These are phyloP conservation scores for Pangasius macronema DNA, from an alignment of 2,797 vertebrate genomes.

Conservation along the genomic window DNA sequence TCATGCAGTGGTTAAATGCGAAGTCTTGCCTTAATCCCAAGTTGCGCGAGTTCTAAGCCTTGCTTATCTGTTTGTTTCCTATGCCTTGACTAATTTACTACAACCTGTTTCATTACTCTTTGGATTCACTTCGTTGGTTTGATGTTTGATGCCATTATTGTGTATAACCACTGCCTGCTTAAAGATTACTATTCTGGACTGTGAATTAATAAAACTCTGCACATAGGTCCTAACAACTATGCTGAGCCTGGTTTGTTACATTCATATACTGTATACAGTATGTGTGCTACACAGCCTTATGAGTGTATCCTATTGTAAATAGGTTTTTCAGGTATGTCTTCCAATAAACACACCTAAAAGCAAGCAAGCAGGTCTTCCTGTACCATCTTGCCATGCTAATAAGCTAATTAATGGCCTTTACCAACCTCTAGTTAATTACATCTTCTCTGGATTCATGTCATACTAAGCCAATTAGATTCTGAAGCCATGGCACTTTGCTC, in stretches of 20 bases:
- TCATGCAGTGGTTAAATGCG: neutral
- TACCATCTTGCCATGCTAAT: constrained; percentile 1
- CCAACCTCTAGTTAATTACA: neutral
- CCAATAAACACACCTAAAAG: neutral
- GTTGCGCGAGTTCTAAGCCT: neutral
- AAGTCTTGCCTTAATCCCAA: neutral
- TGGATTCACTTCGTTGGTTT: neutral
- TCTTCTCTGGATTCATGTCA: neutral
- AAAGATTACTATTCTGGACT: neutral
- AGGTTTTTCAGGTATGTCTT: neutral
- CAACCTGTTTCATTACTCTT: neutral
- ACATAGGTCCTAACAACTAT: neutral
- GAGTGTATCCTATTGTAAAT: neutral
- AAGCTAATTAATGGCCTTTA: constrained; percentile 20
- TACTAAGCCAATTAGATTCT: neutral
- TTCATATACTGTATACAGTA: neutral
- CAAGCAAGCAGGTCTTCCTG: neutral
- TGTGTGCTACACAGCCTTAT: neutral
- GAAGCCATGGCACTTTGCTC: neutral
- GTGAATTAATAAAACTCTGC: neutral
- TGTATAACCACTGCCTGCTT: neutral
- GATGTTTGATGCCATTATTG: neutral
- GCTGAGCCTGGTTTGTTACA: neutral
- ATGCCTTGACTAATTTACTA: neutral
- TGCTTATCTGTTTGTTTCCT: neutral